Evolutionary conservation across 92 coral and sea anemone genomes (phyloP).

Genomic region (Porites divaricata): DNA sequence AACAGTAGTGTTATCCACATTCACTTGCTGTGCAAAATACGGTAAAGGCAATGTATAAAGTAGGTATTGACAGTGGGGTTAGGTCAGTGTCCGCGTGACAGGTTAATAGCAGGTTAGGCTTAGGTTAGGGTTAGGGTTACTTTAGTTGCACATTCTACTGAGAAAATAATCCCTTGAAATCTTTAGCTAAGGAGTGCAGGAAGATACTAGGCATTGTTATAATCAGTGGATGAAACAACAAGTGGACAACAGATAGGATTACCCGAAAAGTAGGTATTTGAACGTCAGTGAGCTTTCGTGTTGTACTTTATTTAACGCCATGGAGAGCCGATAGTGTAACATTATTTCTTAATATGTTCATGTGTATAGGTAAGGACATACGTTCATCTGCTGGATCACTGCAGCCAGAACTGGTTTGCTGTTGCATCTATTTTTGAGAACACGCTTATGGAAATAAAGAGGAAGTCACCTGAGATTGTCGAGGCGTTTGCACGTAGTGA

Average conservation of each 20-base stretch:
- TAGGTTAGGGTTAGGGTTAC: too few relatives aligned
- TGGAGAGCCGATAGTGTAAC: neutral
- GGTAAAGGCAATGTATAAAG: neutral
- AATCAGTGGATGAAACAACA: too few relatives aligned
- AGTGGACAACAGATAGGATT: too few relatives aligned
- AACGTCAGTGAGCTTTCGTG: too few relatives aligned
- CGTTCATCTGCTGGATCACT: constrained; percentile 19
- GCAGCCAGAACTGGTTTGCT: too few relatives aligned
- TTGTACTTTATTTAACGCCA: too few relatives aligned
- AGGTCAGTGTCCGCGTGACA: neutral
- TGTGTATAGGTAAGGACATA: constrained; percentile 24
- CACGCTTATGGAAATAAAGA: neutral
- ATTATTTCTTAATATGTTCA: neutral
- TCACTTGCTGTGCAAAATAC: neutral
- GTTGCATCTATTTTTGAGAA: too few relatives aligned
- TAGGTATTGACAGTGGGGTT: too few relatives aligned
- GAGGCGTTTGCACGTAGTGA: constrained; percentile 22
- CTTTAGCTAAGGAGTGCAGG: too few relatives aligned
- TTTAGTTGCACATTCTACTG: neutral
- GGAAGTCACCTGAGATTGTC: constrained; percentile 1
- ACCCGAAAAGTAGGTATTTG: too few relatives aligned
- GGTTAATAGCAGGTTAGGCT: too few relatives aligned
- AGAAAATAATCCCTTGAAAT: neutral
- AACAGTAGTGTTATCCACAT: neutral
- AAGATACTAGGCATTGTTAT: too few relatives aligned